Conservation (phyloP, 1,140 invertebrate genomes). For the Rhizoglyphus robini region DNA sequence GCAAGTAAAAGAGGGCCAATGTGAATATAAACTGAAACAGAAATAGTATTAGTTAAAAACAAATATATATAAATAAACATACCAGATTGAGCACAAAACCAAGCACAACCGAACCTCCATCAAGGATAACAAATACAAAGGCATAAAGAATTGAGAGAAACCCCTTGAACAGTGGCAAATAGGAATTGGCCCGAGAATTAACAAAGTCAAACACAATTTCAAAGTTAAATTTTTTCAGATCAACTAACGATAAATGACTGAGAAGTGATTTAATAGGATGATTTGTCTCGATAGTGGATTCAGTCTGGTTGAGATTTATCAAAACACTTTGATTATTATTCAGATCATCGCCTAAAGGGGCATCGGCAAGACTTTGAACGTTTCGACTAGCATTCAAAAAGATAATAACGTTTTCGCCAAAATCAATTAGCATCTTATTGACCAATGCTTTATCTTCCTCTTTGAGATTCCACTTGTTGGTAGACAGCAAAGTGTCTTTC, state of each 20-base stretch:
- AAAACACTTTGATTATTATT: not conserved
- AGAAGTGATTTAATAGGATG: not conserved
- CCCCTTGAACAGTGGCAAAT: not conserved
- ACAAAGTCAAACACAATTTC: not conserved
- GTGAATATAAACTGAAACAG: conserved; percentile 74
- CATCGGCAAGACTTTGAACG: not conserved
- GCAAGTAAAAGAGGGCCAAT: conserved; percentile 84
- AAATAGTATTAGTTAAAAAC: conserved; percentile 15
- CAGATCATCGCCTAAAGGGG: not conserved
- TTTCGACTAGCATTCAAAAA: not conserved
- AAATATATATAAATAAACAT: not conserved
- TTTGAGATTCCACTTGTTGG: conserved; percentile 3
- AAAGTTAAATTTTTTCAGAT: not conserved
- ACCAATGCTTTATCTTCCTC: conserved; percentile 8
- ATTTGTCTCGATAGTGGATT: not conserved
- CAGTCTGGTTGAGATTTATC: not conserved
- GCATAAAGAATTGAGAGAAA: not conserved
- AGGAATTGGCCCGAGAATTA: conserved; percentile 10
- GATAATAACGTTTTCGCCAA: not conserved
- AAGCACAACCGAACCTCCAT: conserved; percentile 9
- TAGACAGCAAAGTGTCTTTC: not conserved
- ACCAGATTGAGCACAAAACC: conserved; percentile 24
- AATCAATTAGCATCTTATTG: conserved; percentile 1
- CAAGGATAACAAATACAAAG: not conserved
- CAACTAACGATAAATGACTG: not conserved